These are phyloP conservation scores for Acanthosepion pharaonis DNA, from an alignment of 2,888 invertebrate species.

Conservation along the genomic window DNA sequence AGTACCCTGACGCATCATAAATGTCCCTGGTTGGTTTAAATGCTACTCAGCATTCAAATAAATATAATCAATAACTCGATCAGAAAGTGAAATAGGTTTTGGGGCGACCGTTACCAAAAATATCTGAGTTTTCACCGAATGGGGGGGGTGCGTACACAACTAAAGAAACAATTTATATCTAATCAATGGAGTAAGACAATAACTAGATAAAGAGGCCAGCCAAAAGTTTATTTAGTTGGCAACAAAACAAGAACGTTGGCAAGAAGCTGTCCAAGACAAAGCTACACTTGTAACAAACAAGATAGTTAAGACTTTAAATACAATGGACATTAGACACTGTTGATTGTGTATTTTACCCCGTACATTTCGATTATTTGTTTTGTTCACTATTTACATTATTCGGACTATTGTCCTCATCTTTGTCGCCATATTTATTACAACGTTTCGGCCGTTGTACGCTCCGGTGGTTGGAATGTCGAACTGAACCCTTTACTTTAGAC, in stretches of 20 bases:
- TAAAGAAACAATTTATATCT: not conserved
- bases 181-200: not conserved
- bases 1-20: not conserved
- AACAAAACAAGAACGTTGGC: not conserved
- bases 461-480: no score
- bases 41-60: not conserved
- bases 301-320: not conserved
- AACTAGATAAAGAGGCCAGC: not conserved
- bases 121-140: not conserved
- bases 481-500: no score
- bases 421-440: no score
- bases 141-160: not conserved
- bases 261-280: not conserved
- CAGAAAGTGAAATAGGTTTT: not conserved
- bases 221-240: not conserved
- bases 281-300: not conserved
- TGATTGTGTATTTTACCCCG: no score
- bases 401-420: no score
- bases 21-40: not conserved
- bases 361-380: no score
- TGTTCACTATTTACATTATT: no score
- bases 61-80: not conserved
- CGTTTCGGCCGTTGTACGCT: no score
- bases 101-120: not conserved
- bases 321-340: not conserved